Percentiles rank a stretch among this genome's conserved stretches.
Conservation (phyloP, 2,888 invertebrate species). For the Tipula lateralis region DNA sequence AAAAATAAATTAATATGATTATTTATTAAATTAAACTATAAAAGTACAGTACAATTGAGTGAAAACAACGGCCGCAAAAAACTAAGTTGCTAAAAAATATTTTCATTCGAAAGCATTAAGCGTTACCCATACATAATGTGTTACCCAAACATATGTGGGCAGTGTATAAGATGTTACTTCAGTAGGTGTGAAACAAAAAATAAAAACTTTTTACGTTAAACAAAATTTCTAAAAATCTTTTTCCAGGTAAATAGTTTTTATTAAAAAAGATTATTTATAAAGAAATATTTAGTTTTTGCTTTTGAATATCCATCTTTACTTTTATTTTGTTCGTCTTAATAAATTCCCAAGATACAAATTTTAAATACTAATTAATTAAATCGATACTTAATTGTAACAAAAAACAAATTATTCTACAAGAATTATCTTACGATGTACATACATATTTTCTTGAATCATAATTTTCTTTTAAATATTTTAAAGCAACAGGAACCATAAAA, state of each 20-base stretch:
- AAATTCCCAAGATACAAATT: background rate
- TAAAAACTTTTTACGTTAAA: background rate
- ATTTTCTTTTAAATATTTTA: constrained; percentile 1
- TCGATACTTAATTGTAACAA: background rate
- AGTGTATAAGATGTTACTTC: too few species aligned
- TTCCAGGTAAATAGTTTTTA: background rate
- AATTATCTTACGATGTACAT: background rate
- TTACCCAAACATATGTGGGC: too few species aligned
- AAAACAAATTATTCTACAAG: background rate
- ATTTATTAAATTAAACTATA: background rate
- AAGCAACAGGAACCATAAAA: background rate
- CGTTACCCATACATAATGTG: too few species aligned
- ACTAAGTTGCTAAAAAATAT: background rate
- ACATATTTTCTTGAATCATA: background rate
- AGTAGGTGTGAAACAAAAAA: background rate
- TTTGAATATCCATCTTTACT: background rate
- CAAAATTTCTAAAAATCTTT: background rate
- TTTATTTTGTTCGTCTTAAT: background rate
- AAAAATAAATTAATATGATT: background rate
- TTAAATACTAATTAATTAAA: background rate
- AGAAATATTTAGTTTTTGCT: background rate
- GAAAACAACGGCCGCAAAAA: background rate
- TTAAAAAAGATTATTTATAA: background rate
- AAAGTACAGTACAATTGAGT: background rate
- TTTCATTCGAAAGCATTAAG: too few species aligned